Evolutionary conservation across 2,888 invertebrate genomes (phyloP).

Genomic region (Rotaria socialis): DNA sequence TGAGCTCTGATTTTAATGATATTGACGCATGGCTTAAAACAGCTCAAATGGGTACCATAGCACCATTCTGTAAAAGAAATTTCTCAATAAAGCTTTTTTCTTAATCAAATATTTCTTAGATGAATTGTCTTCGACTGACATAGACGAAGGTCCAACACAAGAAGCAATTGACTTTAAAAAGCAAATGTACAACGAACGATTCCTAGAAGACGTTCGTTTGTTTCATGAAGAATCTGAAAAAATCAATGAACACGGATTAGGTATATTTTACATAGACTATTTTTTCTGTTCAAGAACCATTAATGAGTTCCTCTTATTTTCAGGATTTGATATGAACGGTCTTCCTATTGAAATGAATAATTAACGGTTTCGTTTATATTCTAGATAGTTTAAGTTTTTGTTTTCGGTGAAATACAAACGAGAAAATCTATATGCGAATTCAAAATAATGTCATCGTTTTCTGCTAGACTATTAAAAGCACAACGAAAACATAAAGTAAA

Average conservation of each 20-base stretch:
- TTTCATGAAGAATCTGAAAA: background rate
- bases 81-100: background rate
- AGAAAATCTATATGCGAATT: too few relatives aligned
- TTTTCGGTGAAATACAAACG: too few relatives aligned
- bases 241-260: conserved; percentile 17
- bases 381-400: background rate
- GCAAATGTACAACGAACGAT: background rate
- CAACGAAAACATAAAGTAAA: too few relatives aligned
- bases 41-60: background rate
- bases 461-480: too few relatives aligned
- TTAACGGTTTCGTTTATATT: background rate
- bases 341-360: background rate
- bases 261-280: background rate
- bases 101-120: background rate
- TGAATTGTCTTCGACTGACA: background rate
- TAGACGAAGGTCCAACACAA: background rate
- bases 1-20: background rate
- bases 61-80: background rate
- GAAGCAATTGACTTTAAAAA: background rate
- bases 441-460: too few relatives aligned
- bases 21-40: background rate
- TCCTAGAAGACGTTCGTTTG: background rate
- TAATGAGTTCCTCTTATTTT: background rate
- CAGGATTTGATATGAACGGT: conserved; percentile 17
- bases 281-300: too few relatives aligned